These are phyloP conservation scores for Pseudomyrmex sp. DNA, from an alignment of 1,140 invertebrate species.

Conservation along the genomic window DNA sequence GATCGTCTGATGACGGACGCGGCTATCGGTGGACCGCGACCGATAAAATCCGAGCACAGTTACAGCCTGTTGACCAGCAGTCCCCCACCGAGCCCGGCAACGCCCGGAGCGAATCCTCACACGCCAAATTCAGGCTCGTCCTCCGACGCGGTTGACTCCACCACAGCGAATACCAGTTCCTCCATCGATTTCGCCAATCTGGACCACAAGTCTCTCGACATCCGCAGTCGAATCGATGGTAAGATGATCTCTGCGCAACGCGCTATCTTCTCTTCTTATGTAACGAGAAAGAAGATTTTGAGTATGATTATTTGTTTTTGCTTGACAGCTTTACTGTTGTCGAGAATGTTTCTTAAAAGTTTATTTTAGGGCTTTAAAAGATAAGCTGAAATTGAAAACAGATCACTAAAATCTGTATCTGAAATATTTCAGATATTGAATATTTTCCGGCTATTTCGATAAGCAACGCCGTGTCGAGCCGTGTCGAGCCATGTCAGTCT, in stretches of 20 bases:
- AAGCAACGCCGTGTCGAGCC: constrained; percentile 85
- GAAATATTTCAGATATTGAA: constrained; percentile 90
- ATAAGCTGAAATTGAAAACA: too few relatives aligned
- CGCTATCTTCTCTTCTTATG: background rate
- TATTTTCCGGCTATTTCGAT: constrained; percentile 91
- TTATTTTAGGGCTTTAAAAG: too few relatives aligned
- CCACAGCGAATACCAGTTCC: constrained; percentile 60
- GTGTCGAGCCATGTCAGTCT: constrained; percentile 76
- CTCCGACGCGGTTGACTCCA: constrained; percentile 42
- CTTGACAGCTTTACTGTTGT: too few relatives aligned
- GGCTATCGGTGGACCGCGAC: constrained; percentile 89
- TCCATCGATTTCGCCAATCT: constrained; percentile 66
- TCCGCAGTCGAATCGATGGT: constrained; percentile 79
- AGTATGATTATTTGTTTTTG: background rate
- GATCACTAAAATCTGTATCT: too few relatives aligned
- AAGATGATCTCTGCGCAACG: background rate
- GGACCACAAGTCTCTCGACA: constrained; percentile 73
- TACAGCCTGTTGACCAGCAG: constrained; percentile 88
- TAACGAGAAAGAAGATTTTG: background rate
- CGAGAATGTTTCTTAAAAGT: too few relatives aligned
- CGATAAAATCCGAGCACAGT: constrained; percentile 94
- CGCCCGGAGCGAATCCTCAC: constrained; percentile 72
- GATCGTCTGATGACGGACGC: constrained; percentile 96
- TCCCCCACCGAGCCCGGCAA: constrained; percentile 88
- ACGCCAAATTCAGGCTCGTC: constrained; percentile 68